Conservation (phyloP, 2,888 invertebrate species). For the Eupithecia subfuscata region DNA sequence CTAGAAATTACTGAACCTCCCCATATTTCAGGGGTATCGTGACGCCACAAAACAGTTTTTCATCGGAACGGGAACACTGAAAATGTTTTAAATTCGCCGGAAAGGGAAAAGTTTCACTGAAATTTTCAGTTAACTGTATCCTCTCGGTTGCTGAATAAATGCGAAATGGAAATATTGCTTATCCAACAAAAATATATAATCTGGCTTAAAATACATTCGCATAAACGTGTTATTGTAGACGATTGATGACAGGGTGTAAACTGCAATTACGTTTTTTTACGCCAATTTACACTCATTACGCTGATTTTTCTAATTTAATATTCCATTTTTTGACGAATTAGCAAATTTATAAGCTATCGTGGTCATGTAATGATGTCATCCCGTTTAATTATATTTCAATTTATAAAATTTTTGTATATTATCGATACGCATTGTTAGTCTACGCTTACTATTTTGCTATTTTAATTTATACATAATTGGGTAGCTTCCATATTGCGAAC, state of each 20-base stretch:
- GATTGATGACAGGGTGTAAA: not conserved
- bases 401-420: not conserved
- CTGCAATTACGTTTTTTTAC: not conserved
- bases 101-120: constrained; percentile 21
- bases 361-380: too few species aligned
- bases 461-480: not conserved
- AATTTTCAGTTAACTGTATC: constrained; percentile 13
- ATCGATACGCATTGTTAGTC: not conserved
- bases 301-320: not conserved
- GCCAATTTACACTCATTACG: too few species aligned
- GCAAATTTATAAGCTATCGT: not conserved
- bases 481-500: not conserved
- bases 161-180: not conserved
- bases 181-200: not conserved
- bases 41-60: constrained; percentile 21
- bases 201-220: not conserved
- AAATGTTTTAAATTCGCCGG: constrained; percentile 32
- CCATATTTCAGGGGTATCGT: constrained; percentile 26
- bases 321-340: too few species aligned
- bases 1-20: constrained; percentile 15
- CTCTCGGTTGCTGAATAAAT: not conserved
- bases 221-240: not conserved
- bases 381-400: too few species aligned
- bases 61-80: constrained; percentile 26
- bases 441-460: not conserved